Conservation (phyloP, 2,888 invertebrate genomes). For the Cryptophagus acutangulus region DNA sequence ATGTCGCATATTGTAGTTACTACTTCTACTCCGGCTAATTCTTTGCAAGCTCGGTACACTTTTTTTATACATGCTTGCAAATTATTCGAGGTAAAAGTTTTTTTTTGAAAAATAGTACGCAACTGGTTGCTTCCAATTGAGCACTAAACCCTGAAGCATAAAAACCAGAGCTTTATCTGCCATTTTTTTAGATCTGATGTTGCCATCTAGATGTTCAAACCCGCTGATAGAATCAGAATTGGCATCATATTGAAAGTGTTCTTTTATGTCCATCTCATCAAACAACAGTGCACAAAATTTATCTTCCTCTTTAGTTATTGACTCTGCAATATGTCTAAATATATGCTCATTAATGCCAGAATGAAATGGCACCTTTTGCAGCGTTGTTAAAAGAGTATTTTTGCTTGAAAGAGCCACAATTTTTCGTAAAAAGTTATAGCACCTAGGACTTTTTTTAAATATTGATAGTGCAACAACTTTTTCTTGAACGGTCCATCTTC, state of each 20-base stretch:
- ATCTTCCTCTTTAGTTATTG: conserved; percentile 11
- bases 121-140: conserved; percentile 1
- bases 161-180: conserved; percentile 1
- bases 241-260: conserved; percentile 13
- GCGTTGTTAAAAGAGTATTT: conserved; percentile 9
- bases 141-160: conserved; percentile 8
- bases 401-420: conserved; percentile 15
- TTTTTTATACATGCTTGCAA: conserved; percentile 7
- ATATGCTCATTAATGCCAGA: conserved; percentile 19
- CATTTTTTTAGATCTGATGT: neutral
- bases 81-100: too few species aligned
- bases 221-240: conserved; percentile 12
- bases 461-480: too few species aligned
- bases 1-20: conserved; percentile 13
- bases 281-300: conserved; percentile 16
- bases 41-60: neutral
- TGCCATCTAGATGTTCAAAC: conserved; percentile 13
- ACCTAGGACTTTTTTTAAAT: too few species aligned
- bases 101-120: neutral
- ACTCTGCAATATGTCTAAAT: conserved; percentile 16
- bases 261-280: conserved; percentile 20
- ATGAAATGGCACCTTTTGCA: conserved; percentile 18
- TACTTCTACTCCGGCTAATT: conserved; percentile 10
- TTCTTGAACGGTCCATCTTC: too few species aligned
- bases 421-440: too few species aligned